Conservation (phyloP, 2,113 vertebrate species). For the Cacatua alba region DNA sequence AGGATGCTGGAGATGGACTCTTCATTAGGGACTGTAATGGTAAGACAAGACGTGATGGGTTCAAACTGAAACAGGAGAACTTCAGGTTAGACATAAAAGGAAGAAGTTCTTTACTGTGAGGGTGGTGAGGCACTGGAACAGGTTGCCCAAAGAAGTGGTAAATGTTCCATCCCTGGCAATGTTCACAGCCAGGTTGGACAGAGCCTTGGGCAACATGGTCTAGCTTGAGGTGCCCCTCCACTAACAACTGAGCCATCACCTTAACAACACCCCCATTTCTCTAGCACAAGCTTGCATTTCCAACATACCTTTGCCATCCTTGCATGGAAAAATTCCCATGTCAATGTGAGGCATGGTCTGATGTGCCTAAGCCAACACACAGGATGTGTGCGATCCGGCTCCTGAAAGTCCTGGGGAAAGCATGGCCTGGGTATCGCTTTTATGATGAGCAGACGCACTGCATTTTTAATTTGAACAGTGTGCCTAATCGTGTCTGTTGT, state of each 20-base stretch:
- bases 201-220: neutral
- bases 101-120: neutral
- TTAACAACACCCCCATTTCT: neutral
- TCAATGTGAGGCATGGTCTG: neutral
- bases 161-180: neutral
- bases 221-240: neutral
- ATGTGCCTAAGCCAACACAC: neutral
- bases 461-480: conserved; percentile 46
- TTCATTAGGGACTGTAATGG: neutral
- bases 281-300: neutral
- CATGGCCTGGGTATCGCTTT: conserved; percentile 30
- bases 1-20: neutral
- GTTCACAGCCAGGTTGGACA: neutral
- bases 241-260: neutral
- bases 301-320: neutral
- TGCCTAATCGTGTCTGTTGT: conserved; percentile 18
- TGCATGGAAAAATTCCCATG: neutral
- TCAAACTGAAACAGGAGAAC: neutral
- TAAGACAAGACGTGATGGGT: neutral
- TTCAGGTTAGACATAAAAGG: neutral
- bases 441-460: conserved; percentile 36
- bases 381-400: neutral
- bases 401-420: neutral
- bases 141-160: neutral
- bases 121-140: neutral